These are phyloP conservation scores for Rapana venosa DNA, from an alignment of 2,888 invertebrate species.

Conservation along the genomic window DNA sequence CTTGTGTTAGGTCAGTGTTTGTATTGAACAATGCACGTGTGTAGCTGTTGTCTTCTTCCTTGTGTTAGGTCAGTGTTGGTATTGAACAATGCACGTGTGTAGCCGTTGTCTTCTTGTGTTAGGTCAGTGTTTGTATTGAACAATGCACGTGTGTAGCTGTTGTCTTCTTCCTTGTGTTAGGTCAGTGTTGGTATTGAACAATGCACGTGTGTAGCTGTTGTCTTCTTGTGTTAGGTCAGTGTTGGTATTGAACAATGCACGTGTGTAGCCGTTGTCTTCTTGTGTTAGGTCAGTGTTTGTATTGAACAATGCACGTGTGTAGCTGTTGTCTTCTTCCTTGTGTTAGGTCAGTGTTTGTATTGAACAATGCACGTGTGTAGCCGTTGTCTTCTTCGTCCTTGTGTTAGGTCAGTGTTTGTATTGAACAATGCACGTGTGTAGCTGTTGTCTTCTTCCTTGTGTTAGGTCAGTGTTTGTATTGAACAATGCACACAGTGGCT, in stretches of 20 bases:
- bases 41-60: slow-evolving; percentile 36
- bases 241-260: too few relatives aligned
- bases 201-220: too few relatives aligned
- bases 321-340: slow-evolving; percentile 34
- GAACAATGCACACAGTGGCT: too few relatives aligned
- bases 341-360: slow-evolving; percentile 19
- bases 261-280: slow-evolving; percentile 40
- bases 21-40: too few relatives aligned
- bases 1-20: slow-evolving; percentile 27
- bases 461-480: slow-evolving; percentile 9
- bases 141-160: too few relatives aligned
- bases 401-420: slow-evolving; percentile 18
- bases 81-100: too few relatives aligned
- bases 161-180: slow-evolving; percentile 35
- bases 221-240: slow-evolving; percentile 39
- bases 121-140: slow-evolving; percentile 13
- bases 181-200: too few relatives aligned
- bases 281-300: slow-evolving; percentile 23
- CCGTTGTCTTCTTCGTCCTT: slow-evolving; percentile 33
- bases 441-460: slow-evolving; percentile 37
- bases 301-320: too few relatives aligned
- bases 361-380: too few relatives aligned
- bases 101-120: slow-evolving; percentile 40
- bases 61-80: slow-evolving; percentile 12
- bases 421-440: too few relatives aligned